Base-by-base conservation (phyloP, 2,113 vertebrate genomes). In the Pteronura brasiliensis region DNA sequence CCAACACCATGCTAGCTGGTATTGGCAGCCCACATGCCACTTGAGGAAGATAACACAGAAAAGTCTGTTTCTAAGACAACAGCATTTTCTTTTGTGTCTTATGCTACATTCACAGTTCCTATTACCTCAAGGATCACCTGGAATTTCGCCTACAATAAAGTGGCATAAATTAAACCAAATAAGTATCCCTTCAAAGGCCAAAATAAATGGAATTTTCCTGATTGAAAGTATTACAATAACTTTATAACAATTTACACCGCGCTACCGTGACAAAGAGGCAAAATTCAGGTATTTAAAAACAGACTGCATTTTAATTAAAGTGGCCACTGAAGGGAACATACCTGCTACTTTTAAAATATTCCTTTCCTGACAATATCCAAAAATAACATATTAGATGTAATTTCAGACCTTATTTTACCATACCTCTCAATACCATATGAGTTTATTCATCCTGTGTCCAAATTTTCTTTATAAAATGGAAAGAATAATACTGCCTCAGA, bases 11-110 rank as follows among this genome's bases (percentile, higher is more conserved):
- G 63, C 20, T 79, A 61, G 90, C 6, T 1, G 36, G 18, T 20
- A 4, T 42, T 1, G 42, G 59, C 49, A 90, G 31, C 52, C 39
- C 18, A 6, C 13, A 44, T 27, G 25, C 36, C 44, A 17, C 74
- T 76, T 20, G 0, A 67, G 12, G 4, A 81, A 94, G 77, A 63
- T 49, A 63, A 85, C 27, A 80, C 27, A 80, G 17, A 20, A 81
- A 94, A 93, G 14, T 25, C 59, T 93, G 83, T 97, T 95, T 97
- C 94, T 94, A 97, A 97, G 95, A 92, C 90, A 92, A 96, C 87
- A 92, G 80, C 11, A 55, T 63, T 95, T 93, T 92, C 44, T 92
- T 96, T 92, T 63, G 92, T 80, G 36, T 76, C 39, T 80, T 82
- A 42, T n/a, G 23, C 49, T 90, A 0, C 42, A 88, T 36, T 93